Evolutionary conservation across 1,140 invertebrate genomes (phyloP).

Genomic region (Mylabris phalerata): DNA sequence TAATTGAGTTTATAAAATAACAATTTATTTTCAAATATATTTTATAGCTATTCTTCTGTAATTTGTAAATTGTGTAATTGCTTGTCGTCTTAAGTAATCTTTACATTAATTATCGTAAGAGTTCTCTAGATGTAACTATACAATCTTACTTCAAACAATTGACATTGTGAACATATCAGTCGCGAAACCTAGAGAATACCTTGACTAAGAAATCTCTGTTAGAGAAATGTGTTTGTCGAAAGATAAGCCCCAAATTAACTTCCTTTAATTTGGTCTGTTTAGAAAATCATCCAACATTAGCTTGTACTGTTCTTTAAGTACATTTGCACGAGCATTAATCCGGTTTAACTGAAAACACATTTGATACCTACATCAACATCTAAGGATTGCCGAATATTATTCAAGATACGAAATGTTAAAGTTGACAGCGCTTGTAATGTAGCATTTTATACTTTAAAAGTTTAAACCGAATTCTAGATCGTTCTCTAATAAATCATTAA

Average conservation of each 20-base stretch:
- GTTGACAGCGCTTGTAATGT: too few relatives aligned
- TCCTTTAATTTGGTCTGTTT: constrained; percentile 33
- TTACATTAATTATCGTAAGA: constrained; percentile 13
- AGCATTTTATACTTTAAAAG: too few relatives aligned
- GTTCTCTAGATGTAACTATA: constrained; percentile 11
- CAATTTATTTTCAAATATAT: background rate
- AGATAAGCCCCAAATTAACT: constrained; percentile 38
- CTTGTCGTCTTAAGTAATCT: constrained; percentile 5
- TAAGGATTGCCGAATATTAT: constrained; percentile 24
- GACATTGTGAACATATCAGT: constrained; percentile 33
- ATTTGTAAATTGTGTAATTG: background rate
- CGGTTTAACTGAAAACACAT: constrained; percentile 30
- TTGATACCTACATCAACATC: constrained; percentile 30
- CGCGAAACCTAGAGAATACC: constrained; percentile 16
- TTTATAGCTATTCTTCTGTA: background rate
- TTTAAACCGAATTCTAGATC: too few relatives aligned
- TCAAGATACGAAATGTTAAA: background rate
- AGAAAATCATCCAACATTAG: constrained; percentile 32
- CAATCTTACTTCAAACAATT: constrained; percentile 26
- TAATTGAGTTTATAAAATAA: constrained; percentile 10
- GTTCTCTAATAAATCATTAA: too few relatives aligned
- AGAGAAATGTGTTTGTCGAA: constrained; percentile 30
- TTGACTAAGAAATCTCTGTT: constrained; percentile 20
- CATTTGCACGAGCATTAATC: constrained; percentile 21
- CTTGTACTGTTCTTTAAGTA: constrained; percentile 18